Evolutionary conservation across 2,888 invertebrate species (phyloP).

Genomic region (Pseudolycoriella hygida): DNA sequence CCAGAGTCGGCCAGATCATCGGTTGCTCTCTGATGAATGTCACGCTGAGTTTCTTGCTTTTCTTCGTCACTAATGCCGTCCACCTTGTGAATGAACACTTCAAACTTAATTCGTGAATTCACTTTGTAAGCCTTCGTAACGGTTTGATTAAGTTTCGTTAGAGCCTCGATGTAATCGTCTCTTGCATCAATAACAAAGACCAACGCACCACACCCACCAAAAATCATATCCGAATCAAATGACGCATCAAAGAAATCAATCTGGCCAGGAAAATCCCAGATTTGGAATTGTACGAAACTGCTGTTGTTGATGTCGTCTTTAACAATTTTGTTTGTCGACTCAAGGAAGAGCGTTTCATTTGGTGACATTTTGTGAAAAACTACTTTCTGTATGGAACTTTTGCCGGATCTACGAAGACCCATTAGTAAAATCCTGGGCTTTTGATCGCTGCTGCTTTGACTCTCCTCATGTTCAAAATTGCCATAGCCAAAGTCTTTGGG

Average conservation of each 20-base stretch:
- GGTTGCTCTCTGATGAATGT: constrained; percentile 91
- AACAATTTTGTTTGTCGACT: constrained; percentile 95
- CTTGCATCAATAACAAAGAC: constrained; percentile 99
- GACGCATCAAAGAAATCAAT: constrained; percentile 94
- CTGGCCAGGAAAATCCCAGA: constrained; percentile 99
- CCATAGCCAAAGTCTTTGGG: constrained; percentile 89
- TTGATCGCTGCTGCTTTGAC: constrained; percentile 51
- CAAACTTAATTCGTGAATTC: constrained; percentile 91
- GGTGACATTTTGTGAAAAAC: constrained; percentile 99
- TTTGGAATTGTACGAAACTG: constrained; percentile 97
- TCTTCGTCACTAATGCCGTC: constrained; percentile 98
- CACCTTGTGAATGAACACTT: constrained; percentile 94
- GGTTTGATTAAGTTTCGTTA: constrained; percentile 80
- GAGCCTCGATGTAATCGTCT: constrained; percentile 95
- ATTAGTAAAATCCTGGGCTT: constrained; percentile 88
- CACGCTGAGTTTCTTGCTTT: constrained; percentile 97
- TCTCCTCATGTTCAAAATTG: constrained; percentile 66
- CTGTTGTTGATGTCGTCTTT: constrained; percentile 94
- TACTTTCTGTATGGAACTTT: constrained; percentile 98
- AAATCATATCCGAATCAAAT: constrained; percentile 91
- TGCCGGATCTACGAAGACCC: constrained; percentile 93
- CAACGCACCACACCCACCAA: constrained; percentile 91
- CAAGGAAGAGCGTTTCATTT: constrained; percentile 95
- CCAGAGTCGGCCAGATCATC: constrained; percentile 87
- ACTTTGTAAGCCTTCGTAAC: constrained; percentile 91